Evolutionary conservation across 2,113 vertebrate species (phyloP).

Genomic region (Gnathonemus longibarbis): DNA sequence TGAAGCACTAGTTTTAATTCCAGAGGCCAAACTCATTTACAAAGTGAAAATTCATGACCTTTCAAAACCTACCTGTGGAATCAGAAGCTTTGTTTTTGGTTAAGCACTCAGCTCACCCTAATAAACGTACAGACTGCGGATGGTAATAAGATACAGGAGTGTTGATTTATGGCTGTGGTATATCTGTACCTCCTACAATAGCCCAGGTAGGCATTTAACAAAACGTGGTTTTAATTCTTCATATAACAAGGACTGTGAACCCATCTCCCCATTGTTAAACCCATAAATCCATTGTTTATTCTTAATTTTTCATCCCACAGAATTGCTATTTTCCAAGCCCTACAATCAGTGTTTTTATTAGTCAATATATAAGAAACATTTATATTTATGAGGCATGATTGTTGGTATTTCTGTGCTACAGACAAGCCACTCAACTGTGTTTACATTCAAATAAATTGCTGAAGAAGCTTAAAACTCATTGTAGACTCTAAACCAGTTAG

Average conservation of each 20-base stretch:
- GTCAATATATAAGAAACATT: neutral
- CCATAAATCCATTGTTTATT: neutral
- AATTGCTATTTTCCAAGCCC: neutral
- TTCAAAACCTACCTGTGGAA: neutral
- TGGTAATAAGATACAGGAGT: neutral
- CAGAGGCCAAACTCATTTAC: neutral
- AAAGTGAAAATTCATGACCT: neutral
- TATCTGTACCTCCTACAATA: neutral
- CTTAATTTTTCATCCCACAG: neutral
- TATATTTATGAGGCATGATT: neutral
- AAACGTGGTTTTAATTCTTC: neutral
- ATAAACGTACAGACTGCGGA: neutral
- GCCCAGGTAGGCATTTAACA: neutral
- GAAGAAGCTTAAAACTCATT: neutral
- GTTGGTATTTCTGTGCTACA: neutral
- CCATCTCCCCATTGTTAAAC: neutral
- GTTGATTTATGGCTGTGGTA: neutral
- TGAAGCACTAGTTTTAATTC: conserved; percentile 2
- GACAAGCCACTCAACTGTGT: neutral
- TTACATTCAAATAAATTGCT: neutral
- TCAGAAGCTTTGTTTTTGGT: neutral
- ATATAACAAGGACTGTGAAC: neutral
- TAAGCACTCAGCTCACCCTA: neutral
- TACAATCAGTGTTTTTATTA: neutral
- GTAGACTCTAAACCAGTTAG: neutral